phyloP scores from a whole-genome alignment of 2,888 invertebrate species.

The Autographa pulchrina region DNA sequence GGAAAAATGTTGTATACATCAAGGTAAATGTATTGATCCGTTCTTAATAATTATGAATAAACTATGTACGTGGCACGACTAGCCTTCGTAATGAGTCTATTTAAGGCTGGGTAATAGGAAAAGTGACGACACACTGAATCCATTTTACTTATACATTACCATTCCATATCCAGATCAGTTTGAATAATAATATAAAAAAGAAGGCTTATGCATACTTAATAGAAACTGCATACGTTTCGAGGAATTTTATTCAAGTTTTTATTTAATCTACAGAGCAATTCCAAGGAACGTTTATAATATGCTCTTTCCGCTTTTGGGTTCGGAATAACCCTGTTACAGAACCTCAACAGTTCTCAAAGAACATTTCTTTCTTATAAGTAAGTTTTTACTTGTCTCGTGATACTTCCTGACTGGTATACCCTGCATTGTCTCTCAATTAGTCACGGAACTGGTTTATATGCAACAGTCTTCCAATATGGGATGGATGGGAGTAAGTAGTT shows the following conservation, averaged over 20 bases:
- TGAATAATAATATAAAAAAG: background rate
- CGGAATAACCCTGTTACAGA: background rate
- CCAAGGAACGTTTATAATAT: background rate
- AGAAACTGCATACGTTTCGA: background rate
- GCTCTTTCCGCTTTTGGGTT: background rate
- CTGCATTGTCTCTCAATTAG: background rate
- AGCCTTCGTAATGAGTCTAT: constrained; percentile 31
- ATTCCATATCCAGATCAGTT: constrained; percentile 10
- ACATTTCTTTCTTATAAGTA: background rate
- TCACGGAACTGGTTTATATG: background rate
- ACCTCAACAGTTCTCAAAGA: background rate
- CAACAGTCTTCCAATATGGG: background rate
- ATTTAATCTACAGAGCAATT: background rate
- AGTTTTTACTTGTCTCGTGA: background rate
- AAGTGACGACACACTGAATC: constrained; percentile 22
- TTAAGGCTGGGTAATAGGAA: constrained; percentile 36
- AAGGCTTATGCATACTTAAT: background rate
- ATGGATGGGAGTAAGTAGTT: background rate
- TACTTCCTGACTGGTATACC: background rate
- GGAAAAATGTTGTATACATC: constrained; percentile 55
- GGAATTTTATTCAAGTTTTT: background rate
- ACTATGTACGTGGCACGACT: constrained; percentile 36
- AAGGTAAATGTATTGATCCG: constrained; percentile 57
- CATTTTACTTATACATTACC: constrained; percentile 8
- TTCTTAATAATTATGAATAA: constrained; percentile 50